Conservation (phyloP, 2,113 vertebrate genomes). For the Arizona elegans region DNA sequence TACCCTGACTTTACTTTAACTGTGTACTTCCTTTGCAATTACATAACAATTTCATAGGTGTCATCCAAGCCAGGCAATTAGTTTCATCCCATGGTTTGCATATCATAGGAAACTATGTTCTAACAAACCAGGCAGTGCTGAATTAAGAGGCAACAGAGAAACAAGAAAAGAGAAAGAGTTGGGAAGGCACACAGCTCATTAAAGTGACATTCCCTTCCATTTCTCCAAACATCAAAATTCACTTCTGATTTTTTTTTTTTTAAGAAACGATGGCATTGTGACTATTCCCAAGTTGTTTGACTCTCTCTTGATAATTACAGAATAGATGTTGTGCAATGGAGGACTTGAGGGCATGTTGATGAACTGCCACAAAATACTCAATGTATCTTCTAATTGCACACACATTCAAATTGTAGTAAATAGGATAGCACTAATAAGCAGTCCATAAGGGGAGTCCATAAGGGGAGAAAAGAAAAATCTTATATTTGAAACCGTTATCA, state of each 20-base stretch:
- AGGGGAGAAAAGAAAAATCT: slow-evolving; percentile 1
- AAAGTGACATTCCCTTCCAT: background rate
- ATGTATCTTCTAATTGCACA: slow-evolving; percentile 20
- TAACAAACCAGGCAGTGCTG: background rate
- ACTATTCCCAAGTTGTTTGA: background rate
- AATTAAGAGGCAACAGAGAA: background rate
- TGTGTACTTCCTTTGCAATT: background rate
- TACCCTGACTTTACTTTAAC: background rate
- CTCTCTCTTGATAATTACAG: background rate
- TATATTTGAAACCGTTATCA: slow-evolving; percentile 33
- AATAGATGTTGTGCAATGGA: background rate
- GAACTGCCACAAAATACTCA: slow-evolving; percentile 12
- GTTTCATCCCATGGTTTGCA: background rate
- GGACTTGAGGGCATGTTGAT: background rate
- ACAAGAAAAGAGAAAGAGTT: background rate
- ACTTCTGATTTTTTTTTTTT: background rate
- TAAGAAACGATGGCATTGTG: background rate
- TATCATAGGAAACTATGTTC: background rate
- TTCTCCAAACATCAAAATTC: background rate
- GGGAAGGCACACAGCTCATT: background rate
- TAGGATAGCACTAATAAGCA: background rate
- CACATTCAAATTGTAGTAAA: slow-evolving; percentile 10
- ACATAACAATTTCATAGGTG: background rate
- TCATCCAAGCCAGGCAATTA: background rate
- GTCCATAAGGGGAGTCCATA: no score